phyloP scores from a whole-genome alignment of 1,140 invertebrate species.

The Brachionus asplanchnoidis region DNA sequence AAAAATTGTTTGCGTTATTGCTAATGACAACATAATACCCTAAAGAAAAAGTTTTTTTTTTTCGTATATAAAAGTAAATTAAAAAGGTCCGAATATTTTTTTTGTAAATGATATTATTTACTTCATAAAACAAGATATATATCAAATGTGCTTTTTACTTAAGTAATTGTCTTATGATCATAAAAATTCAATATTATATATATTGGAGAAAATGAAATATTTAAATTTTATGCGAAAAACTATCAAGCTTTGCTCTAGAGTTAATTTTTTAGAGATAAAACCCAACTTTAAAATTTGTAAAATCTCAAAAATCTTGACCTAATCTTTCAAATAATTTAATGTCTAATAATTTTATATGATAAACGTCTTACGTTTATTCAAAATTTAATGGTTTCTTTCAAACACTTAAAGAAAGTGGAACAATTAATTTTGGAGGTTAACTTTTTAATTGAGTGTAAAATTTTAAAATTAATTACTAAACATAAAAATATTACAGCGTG shows the following conservation, averaged over 20 bases:
- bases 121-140: not conserved
- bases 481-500: not conserved
- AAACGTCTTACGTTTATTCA: not conserved
- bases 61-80: not conserved
- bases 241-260: too few relatives aligned
- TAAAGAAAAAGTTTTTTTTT: not conserved
- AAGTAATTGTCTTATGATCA: not conserved
- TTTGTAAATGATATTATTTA: not conserved
- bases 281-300: too few relatives aligned
- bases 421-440: not conserved
- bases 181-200: not conserved
- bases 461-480: not conserved
- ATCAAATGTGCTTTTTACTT: not conserved
- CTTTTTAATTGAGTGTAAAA: not conserved
- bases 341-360: too few relatives aligned
- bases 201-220: not conserved
- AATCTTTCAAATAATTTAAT: too few relatives aligned
- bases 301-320: too few relatives aligned
- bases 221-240: not conserved
- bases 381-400: not conserved
- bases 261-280: too few relatives aligned
- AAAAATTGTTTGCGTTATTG: not conserved
- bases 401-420: not conserved
- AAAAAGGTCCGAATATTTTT: not conserved
- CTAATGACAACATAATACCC: not conserved